phyloP scores from a whole-genome alignment of 2,113 vertebrate genomes.

The Podiceps cristatus region DNA sequence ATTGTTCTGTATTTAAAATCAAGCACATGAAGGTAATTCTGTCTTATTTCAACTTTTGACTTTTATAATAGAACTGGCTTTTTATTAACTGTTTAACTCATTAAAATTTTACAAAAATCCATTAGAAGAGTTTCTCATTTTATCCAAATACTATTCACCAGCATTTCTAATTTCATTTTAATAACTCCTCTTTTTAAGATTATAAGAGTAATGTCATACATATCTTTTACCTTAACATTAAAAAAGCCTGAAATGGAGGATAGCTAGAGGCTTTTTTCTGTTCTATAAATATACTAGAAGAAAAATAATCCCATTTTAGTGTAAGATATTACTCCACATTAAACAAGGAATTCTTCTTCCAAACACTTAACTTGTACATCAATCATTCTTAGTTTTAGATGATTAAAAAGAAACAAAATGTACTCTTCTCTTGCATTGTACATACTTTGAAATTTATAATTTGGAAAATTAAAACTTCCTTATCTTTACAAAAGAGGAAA shows the following conservation, averaged over 20 bases:
- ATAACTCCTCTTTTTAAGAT: constrained; percentile 1
- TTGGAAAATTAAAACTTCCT: constrained; percentile 3
- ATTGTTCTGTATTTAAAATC: neutral
- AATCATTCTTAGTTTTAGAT: neutral
- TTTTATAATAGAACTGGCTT: neutral
- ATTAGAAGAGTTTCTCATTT: constrained; percentile 5
- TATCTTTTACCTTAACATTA: neutral
- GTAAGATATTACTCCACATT: neutral
- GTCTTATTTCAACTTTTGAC: neutral
- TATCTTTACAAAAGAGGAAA: neutral
- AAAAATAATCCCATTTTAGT: constrained; percentile 30
- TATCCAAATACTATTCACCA: constrained; percentile 5
- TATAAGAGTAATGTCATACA: neutral
- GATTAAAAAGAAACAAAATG: neutral
- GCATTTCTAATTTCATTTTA: constrained; percentile 51
- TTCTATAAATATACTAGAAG: constrained; percentile 1
- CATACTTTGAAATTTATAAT: neutral
- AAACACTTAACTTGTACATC: neutral
- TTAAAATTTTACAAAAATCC: constrained; percentile 29
- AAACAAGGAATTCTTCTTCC: constrained; percentile 10
- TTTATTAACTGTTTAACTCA: neutral
- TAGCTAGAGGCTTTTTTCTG: neutral
- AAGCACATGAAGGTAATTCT: neutral
- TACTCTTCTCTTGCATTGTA: neutral
- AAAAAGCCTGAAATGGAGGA: neutral